Base-by-base conservation (phyloP, 2,797 vertebrate species). In the Bucorvus abyssinicus region DNA sequence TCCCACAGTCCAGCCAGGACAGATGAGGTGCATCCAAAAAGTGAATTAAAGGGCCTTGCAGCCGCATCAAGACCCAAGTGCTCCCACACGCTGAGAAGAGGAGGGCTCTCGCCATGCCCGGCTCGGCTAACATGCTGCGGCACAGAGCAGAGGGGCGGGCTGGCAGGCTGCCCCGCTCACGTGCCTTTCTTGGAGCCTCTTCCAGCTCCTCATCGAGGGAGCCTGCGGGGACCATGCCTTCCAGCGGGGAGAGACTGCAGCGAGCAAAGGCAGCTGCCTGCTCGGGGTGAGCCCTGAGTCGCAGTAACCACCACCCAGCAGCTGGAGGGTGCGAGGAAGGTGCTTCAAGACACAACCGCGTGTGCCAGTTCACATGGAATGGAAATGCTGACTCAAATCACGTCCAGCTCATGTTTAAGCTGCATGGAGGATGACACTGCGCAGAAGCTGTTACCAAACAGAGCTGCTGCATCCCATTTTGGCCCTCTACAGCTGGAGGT, bases 361-460 rank as follows among this genome's bases (percentile, higher is more conserved):
- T 4, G n/a, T 42, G 10, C 26, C 76, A 3, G 11, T 2, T 7
- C 61, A 19, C 10, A 4, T 3, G 23, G 30, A 42, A 8, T 4
- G 6, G 11, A 59, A 9, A 27, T 26, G 10, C 1, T 38, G 44
- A 36, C n/a, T 63, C 49, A 17, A 56, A 64, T 21, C 42, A 13
- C 15, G 0, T 16, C 53, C 34, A 2, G 19, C 0, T 2, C 0
- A 16, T 1, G 3, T 6, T 1, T 0, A 23, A 2, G 3, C 6
- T 5, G 6, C 1, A 0, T 5, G 26, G 34, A 74, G 22, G 38
- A 64, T 56, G 63, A 8, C 52, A 14, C 17, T 2, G 0, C 0
- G 61, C 50, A 42, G 45, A 45, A 59, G 56, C 47, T 5, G 0
- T 16, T 12, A 6, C 69, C 47, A 20, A 73, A 14, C 16, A 3